A percentile compares a stretch with the other conserved stretches of the same genome.
These are phyloP conservation scores for Amniataba percoides DNA, from an alignment of 2,797 vertebrate species.

Conservation along the genomic window DNA sequence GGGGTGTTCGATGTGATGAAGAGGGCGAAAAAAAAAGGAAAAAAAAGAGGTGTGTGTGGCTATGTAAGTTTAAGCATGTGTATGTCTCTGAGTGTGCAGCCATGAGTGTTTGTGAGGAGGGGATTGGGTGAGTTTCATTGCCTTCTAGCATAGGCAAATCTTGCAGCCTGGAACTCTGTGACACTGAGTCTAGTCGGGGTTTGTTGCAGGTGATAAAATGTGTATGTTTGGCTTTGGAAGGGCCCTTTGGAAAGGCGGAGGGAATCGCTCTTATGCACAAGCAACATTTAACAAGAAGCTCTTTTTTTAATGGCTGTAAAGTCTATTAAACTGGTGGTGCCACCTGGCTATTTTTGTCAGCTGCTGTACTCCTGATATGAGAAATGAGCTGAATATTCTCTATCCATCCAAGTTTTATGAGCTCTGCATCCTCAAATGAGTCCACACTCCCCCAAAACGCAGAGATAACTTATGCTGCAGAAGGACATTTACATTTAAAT, in stretches of 20 bases:
- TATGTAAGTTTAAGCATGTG: slow-evolving; percentile 11
- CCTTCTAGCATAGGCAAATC: slow-evolving; percentile 38
- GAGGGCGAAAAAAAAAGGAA: slow-evolving; percentile 5
- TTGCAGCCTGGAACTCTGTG: slow-evolving; percentile 31
- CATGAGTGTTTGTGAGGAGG: slow-evolving; percentile 16
- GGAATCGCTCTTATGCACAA: slow-evolving; percentile 55
- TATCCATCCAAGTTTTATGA: slow-evolving; percentile 60
- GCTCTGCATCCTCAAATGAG: slow-evolving; percentile 54
- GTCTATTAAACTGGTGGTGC: slow-evolving; percentile 58
- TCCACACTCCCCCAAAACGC: slow-evolving; percentile 40
- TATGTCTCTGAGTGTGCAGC: slow-evolving; percentile 16
- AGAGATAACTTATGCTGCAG: slow-evolving; percentile 37
- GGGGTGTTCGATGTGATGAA: slow-evolving; percentile 36
- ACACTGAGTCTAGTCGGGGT: slow-evolving; percentile 26
- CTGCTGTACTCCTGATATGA: slow-evolving; percentile 52
- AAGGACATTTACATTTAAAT: slow-evolving; percentile 58
- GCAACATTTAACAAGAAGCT: slow-evolving; percentile 66
- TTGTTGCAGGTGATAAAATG: slow-evolving; percentile 46
- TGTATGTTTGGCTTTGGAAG: slow-evolving; percentile 44
- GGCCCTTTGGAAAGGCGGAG: slow-evolving; percentile 27
- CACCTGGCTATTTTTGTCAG: slow-evolving; percentile 68
- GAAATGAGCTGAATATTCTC: slow-evolving; percentile 58
- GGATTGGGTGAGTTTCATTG: slow-evolving; percentile 39
- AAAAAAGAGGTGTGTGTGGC: neutral
- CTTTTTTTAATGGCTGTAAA: slow-evolving; percentile 65